Base-by-base conservation (phyloP, 2,888 invertebrate genomes). In the Torymus texanus region DNA sequence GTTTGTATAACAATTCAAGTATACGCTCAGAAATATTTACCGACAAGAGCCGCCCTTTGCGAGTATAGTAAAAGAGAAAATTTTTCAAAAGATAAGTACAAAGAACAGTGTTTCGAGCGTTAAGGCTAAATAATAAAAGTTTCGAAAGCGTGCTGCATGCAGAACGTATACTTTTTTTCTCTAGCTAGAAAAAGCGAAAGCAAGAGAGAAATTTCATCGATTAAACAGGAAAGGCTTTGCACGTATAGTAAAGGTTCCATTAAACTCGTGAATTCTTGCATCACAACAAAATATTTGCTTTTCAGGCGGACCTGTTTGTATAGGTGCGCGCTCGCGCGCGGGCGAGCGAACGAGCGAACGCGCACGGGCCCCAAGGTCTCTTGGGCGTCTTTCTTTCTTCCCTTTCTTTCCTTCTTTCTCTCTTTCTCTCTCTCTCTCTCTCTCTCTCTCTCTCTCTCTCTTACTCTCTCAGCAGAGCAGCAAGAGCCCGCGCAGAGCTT, bases 211-310 rank as follows among this genome's bases (percentile, higher is more conserved):
- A 50, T 63, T 65, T 70, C 16, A 72, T 72, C 61, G 18, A 78
- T 71, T 72, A 72, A 78, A 72, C 61, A 61, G 61, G 67, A 59
- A 59, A 59, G 59, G 16, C 24, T 21, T 10, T 11, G 24, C n/a
- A n/a, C n/a, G 5, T 2, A 21, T 2, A 21, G 55, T 11, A 55
- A 53, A 75, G 56, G 66, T 76, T 73, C 70, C 63, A 80, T 77
- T 80, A 77, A 77, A 80, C 68, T 73, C 68, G 86, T 87, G 85
- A 84, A 88, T 88, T 88, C 88, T 88, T 86, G 87, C 88, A 88
- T 88, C 87, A 88, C 86, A 88, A 88, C 87, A 88, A 88, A 89
- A 88, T 88, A 88, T 88, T 88, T 88, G 87, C 87, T 87, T 87
- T 88, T 83, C 82, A 83, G 80, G 82, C 81, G 82, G 82, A 82